Conservation (phyloP, 2,888 invertebrate genomes). For the Clostera curtula region DNA sequence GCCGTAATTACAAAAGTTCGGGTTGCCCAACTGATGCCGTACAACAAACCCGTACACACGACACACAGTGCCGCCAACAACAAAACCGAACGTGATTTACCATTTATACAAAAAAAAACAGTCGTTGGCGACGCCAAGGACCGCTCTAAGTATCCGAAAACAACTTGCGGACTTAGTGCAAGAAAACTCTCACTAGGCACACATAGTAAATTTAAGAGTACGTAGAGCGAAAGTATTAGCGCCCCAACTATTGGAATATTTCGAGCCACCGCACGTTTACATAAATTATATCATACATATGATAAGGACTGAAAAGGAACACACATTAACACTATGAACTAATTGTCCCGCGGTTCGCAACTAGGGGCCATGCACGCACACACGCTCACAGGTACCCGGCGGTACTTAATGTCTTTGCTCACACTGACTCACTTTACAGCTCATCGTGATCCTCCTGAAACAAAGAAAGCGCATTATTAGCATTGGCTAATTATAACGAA, state of each 20-base stretch:
- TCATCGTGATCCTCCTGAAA: slow-evolving; percentile 69
- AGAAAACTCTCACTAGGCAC: too few relatives aligned
- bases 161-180: too few relatives aligned
- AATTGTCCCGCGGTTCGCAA: slow-evolving; percentile 22
- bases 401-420: slow-evolving; percentile 52
- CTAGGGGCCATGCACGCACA: slow-evolving; percentile 19
- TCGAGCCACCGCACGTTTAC: slow-evolving; percentile 34
- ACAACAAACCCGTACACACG: slow-evolving; percentile 36
- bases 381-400: slow-evolving; percentile 35
- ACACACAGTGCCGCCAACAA: slow-evolving; percentile 42
- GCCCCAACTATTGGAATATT: slow-evolving; percentile 43
- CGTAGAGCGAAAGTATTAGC: too few relatives aligned
- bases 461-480: slow-evolving; percentile 23
- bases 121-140: slow-evolving; percentile 1
- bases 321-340: slow-evolving; percentile 20
- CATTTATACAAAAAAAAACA: slow-evolving; percentile 21
- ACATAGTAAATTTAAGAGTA: too few relatives aligned
- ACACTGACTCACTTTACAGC: slow-evolving; percentile 46
- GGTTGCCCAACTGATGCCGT: slow-evolving; percentile 40
- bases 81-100: slow-evolving; percentile 28
- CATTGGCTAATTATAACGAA: slow-evolving; percentile 2
- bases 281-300: slow-evolving; percentile 19
- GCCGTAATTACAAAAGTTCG: slow-evolving; percentile 38
- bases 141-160: too few relatives aligned
- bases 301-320: slow-evolving; percentile 22